Evolutionary conservation across 2,113 vertebrate genomes (phyloP).

Genomic region (Tetrao urogallus): DNA sequence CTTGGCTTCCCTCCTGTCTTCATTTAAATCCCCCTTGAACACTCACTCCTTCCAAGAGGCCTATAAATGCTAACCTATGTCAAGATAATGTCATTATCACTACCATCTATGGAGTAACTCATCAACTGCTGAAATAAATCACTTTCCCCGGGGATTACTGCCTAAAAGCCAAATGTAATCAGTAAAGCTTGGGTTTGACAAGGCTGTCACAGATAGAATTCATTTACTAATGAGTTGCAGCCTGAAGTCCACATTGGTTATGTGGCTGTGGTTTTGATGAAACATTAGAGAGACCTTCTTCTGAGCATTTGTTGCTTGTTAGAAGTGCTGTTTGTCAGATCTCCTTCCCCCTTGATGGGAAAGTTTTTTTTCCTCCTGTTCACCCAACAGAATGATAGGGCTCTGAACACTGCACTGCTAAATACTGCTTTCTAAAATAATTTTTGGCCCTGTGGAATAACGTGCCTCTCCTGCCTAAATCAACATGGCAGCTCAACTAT

Average conservation of each 20-base stretch:
- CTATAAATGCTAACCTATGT: constrained; percentile 57
- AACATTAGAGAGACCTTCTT: constrained; percentile 7
- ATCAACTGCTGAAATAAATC: constrained; percentile 60
- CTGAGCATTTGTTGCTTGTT: background rate
- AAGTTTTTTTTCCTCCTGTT: background rate
- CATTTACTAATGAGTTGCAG: constrained; percentile 61
- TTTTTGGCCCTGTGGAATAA: background rate
- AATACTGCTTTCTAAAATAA: background rate
- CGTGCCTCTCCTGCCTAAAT: background rate
- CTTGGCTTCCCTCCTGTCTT: constrained; percentile 10
- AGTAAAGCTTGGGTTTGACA: constrained; percentile 58
- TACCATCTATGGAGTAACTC: constrained; percentile 50
- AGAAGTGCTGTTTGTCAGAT: constrained; percentile 13
- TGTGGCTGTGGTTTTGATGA: constrained; percentile 5
- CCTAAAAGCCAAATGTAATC: constrained; percentile 68
- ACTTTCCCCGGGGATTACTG: constrained; percentile 59
- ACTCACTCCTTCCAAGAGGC: constrained; percentile 30
- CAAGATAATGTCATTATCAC: constrained; percentile 65
- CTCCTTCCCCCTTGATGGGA: background rate
- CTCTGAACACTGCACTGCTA: background rate
- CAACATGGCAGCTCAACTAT: background rate
- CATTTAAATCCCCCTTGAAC: constrained; percentile 26
- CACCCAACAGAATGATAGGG: background rate
- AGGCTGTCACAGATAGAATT: constrained; percentile 58
- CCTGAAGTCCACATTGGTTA: constrained; percentile 26